A percentile compares a stretch with the other conserved stretches of the same genome.
phyloP scores from a whole-genome alignment of 2,888 invertebrate genomes.

The Clistopyga incitator region DNA sequence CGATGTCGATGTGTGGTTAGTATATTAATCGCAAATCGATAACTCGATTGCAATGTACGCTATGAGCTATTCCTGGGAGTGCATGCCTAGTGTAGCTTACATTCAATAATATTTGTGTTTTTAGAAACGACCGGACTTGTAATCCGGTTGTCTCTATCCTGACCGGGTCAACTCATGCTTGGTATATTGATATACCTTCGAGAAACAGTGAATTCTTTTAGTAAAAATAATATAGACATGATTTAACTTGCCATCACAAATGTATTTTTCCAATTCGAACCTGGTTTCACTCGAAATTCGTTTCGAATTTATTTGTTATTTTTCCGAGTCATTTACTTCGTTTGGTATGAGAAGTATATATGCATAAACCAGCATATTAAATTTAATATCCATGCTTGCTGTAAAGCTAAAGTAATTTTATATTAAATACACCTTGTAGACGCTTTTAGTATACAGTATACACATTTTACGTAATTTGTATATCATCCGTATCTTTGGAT shows the following conservation, averaged over 20 bases:
- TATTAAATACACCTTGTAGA: background rate
- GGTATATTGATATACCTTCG: conserved; percentile 4
- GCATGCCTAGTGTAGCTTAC: background rate
- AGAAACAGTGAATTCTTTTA: background rate
- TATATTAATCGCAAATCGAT: conserved; percentile 16
- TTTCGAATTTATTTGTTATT: background rate
- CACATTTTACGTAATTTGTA: no score
- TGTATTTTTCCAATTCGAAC: background rate
- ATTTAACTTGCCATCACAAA: background rate
- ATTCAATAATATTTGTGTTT: background rate
- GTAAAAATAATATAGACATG: background rate
- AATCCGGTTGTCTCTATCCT: no score
- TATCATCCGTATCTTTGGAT: no score
- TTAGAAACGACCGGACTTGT: background rate
- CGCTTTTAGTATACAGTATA: no score
- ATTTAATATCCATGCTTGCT: no score
- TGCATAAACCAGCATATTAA: no score
- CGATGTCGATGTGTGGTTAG: no score
- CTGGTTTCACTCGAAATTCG: background rate
- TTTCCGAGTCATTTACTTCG: background rate
- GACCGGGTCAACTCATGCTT: background rate
- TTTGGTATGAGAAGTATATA: background rate
- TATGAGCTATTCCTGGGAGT: background rate
- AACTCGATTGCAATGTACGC: background rate
- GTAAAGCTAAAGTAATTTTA: background rate